Percentiles rank a stretch among this genome's conserved stretches.
Conservation (phyloP, 2,888 invertebrate genomes). For the Sminthurides aquaticus region DNA sequence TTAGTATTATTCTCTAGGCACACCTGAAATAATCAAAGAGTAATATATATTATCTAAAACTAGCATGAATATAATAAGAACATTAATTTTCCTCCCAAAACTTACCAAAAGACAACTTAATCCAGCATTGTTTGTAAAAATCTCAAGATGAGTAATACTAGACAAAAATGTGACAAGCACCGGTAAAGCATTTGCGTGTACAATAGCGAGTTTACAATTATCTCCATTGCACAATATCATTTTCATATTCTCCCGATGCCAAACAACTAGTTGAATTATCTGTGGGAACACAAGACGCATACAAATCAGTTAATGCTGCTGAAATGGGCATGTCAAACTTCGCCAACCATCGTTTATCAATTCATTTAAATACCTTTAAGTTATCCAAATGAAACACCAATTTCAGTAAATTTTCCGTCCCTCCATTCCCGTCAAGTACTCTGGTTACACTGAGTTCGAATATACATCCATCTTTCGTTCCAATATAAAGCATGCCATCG, state of each 20-base stretch:
- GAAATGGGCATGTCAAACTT: background rate
- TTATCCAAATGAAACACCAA: constrained; percentile 29
- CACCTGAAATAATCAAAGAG: constrained; percentile 20
- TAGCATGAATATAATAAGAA: background rate
- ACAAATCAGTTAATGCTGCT: no score
- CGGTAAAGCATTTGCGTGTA: constrained; percentile 33
- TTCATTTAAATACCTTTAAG: constrained; percentile 19
- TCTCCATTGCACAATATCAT: constrained; percentile 36
- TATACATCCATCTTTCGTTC: constrained; percentile 38
- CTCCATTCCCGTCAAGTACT: constrained; percentile 15
- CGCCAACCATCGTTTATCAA: background rate
- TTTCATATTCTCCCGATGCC: constrained; percentile 37
- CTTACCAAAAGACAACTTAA: constrained; percentile 38
- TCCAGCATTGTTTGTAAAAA: constrained; percentile 38
- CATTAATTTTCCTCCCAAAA: background rate
- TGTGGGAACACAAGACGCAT: constrained; percentile 14
- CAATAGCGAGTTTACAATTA: constrained; percentile 36
- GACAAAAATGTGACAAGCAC: constrained; percentile 38
- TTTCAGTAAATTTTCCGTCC: constrained; percentile 23
- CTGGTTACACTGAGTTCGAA: constrained; percentile 32
- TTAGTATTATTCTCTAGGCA: constrained; percentile 40
- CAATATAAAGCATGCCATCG: constrained; percentile 39
- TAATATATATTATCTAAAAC: background rate
- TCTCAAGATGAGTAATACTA: constrained; percentile 31
- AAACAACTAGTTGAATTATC: constrained; percentile 35